Base-by-base conservation (phyloP, 2,113 vertebrate genomes). In the Alosa alosa region DNA sequence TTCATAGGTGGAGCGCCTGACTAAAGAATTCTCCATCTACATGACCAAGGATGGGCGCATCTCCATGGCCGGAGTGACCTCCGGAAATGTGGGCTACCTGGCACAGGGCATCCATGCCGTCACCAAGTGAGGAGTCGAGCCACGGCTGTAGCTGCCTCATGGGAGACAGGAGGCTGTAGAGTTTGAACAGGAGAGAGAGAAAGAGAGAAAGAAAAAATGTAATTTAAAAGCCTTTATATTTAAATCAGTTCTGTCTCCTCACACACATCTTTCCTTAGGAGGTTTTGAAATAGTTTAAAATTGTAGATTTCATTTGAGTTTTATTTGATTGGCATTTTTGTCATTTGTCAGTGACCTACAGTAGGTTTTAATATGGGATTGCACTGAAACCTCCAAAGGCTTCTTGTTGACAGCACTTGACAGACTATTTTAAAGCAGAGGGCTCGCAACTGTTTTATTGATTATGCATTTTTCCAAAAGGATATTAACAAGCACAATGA, bases 41-140 rank as follows among this genome's bases (percentile, higher is more conserved):
- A 97, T 99, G 98, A 99, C 98, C 36, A 99, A 99, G 90, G 98
- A 99, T 10, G 98, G 98, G 41, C 96, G 98, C 46, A 99, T 99
- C 91, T 99, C 98, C 9, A 93, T 99, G 90, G 98, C 98, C 0
- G 98, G 98, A 0, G 96, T 99, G 82, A 93, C 97, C 0, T 99
- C 98, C 0, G 94, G 95, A 86, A 99, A 99, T 0, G 97, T 99
- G 25, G 96, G 91, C 57, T 98, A 98, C 93, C 94, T 99, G 88
- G 97, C 98, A 82, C 95, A 97, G 0, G 96, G 92, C 47, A 98
- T 99, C 91, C 97, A 99, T 55, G 94, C 97, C 1, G 98, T 99
- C 90, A 97, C 97, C 85, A 99, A 99, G 93, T 99, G 96, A 96
- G 93, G 82, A 0, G 36, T 0, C 10, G 20, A 18, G 0, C 68